Conservation (phyloP, 2,888 invertebrate genomes). For the Diaperis boleti region DNA sequence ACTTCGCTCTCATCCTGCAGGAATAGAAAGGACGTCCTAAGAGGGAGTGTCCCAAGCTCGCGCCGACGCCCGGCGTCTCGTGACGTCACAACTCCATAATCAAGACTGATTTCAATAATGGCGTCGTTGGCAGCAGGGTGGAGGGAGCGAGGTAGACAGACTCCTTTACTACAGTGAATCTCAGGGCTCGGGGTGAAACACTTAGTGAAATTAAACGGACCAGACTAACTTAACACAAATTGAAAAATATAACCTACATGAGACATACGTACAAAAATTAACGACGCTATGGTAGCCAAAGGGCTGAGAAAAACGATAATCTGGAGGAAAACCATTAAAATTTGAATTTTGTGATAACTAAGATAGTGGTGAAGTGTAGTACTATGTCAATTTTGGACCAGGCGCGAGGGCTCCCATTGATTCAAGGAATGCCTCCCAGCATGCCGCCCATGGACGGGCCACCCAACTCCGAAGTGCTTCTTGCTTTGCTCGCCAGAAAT, state of each 20-base stretch:
- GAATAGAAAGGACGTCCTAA: slow-evolving; percentile 32
- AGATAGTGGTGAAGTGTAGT: slow-evolving; percentile 2
- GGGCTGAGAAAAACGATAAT: slow-evolving; percentile 15
- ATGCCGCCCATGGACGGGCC: slow-evolving; percentile 69
- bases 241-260: slow-evolving; percentile 63
- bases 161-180: slow-evolving; percentile 59
- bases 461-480: slow-evolving; percentile 86
- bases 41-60: slow-evolving; percentile 60
- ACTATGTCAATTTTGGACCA: slow-evolving; percentile 66
- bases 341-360: background rate
- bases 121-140: slow-evolving; percentile 59
- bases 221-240: slow-evolving; percentile 61
- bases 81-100: slow-evolving; percentile 66
- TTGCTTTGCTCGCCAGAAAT: slow-evolving; percentile 87
- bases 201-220: slow-evolving; percentile 65
- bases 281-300: slow-evolving; percentile 36
- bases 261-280: slow-evolving; percentile 55
- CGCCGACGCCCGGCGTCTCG: slow-evolving; percentile 64
- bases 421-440: slow-evolving; percentile 61
- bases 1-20: slow-evolving; percentile 22
- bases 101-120: slow-evolving; percentile 68
- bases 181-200: slow-evolving; percentile 62
- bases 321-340: background rate
- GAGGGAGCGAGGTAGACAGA: slow-evolving; percentile 42
- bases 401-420: slow-evolving; percentile 61